Percentiles rank a stretch among this genome's conserved stretches.
Conservation (phyloP, 2,797 vertebrate genomes). For the Oryzias dopingdopingensis region DNA sequence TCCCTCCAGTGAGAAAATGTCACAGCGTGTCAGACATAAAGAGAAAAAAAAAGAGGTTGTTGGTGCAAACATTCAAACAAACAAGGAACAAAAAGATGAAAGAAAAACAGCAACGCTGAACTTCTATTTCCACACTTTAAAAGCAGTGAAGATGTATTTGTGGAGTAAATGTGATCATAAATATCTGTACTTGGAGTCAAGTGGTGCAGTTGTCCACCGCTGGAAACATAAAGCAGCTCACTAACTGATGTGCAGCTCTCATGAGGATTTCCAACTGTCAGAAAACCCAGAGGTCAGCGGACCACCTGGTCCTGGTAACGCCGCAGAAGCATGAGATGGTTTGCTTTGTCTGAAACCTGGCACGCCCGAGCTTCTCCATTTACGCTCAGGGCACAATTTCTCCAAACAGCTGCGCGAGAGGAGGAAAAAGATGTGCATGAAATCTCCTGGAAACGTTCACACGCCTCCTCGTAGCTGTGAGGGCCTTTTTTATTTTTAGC, state of each 20-base stretch:
- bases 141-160: no score
- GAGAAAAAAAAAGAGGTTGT: no score
- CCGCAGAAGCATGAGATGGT: conserved; percentile 10
- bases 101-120: no score
- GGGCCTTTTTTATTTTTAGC: neutral
- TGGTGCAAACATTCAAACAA: no score
- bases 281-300: conserved; percentile 26
- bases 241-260: conserved; percentile 35
- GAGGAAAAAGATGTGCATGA: neutral
- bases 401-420: conserved; percentile 27
- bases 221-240: neutral
- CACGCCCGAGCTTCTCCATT: conserved; percentile 15
- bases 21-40: no score
- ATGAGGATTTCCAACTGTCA: conserved; percentile 35
- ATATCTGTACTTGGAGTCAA: no score
- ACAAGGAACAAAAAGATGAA: no score
- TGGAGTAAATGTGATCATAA: no score
- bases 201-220: no score
- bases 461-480: neutral
- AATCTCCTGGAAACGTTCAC: neutral
- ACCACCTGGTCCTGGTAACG: conserved; percentile 46
- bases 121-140: no score
- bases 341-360: conserved; percentile 26
- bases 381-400: neutral
- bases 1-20: no score